phyloP scores from a whole-genome alignment of 1,140 invertebrate species.

The Rhagoletis zephyria region DNA sequence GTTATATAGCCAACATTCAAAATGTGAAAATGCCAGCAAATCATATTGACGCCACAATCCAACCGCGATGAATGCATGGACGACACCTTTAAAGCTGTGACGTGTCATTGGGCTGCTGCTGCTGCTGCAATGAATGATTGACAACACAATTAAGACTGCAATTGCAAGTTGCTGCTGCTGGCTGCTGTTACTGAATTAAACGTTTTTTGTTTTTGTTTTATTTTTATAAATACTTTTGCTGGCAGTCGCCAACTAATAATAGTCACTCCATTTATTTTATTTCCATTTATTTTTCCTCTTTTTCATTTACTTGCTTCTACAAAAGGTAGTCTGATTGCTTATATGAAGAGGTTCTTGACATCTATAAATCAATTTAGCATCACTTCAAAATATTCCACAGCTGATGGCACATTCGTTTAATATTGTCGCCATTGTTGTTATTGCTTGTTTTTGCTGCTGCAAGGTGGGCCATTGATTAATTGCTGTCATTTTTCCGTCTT shows the following conservation, averaged over 20 bases:
- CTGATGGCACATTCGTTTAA: too few species aligned
- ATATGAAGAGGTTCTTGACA: constrained; percentile 40
- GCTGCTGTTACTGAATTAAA: not conserved
- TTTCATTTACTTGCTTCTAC: not conserved
- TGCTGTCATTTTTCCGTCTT: too few species aligned
- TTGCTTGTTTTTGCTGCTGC: too few species aligned
- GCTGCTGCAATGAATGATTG: not conserved
- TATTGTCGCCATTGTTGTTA: too few species aligned
- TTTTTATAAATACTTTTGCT: not conserved
- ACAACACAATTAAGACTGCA: constrained; percentile 35
- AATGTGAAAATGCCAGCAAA: too few species aligned
- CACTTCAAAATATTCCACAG: not conserved
- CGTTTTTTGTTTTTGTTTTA: not conserved
- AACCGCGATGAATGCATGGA: too few species aligned
- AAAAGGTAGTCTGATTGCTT: too few species aligned
- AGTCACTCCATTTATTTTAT: constrained; percentile 9
- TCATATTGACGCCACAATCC: too few species aligned
- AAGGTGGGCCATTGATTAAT: too few species aligned
- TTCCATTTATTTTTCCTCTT: not conserved
- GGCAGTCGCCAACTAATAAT: not conserved
- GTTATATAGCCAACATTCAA: too few species aligned
- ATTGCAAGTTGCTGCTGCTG: not conserved
- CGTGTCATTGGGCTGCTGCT: not conserved
- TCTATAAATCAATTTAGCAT: constrained; percentile 47
- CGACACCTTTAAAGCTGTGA: not conserved